phyloP scores from a whole-genome alignment of 1,140 invertebrate species.

The Scaptomyza hsui region DNA sequence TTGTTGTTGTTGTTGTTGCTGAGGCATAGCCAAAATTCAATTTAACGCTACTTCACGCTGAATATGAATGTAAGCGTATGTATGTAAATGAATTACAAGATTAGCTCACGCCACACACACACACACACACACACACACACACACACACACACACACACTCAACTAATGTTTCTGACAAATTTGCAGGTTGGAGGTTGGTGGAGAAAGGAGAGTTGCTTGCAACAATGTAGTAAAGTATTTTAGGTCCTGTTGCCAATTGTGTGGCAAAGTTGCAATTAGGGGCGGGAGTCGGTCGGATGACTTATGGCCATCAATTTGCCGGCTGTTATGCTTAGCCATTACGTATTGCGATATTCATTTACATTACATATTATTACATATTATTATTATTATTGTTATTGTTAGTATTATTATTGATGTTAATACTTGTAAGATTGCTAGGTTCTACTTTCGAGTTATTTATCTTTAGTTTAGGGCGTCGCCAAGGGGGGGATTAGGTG shows the following conservation, averaged over 20 bases:
- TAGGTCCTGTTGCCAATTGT: no score
- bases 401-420: not conserved
- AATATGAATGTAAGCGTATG: not conserved
- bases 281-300: not conserved
- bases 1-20: slow-evolving; percentile 13
- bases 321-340: not conserved
- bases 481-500: not conserved
- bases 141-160: not conserved
- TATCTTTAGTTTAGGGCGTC: slow-evolving; percentile 8
- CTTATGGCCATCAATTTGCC: slow-evolving; percentile 5
- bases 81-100: slow-evolving; percentile 1
- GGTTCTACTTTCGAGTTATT: slow-evolving; percentile 7
- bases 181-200: no score
- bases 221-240: no score
- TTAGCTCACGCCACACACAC: no score
- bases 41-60: slow-evolving; percentile 20
- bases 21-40: slow-evolving; percentile 24
- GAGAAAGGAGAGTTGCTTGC: no score
- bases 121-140: not conserved
- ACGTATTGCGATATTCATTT: no score
- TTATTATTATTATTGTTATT: slow-evolving; percentile 3
- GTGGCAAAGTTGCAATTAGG: not conserved
- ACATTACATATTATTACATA: no score
- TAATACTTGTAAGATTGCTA: slow-evolving; percentile 3
- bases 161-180: not conserved